Percentiles rank a stretch among this genome's conserved stretches.
phyloP scores from a whole-genome alignment of 2,113 vertebrate species.

The Paramisgurnus dabryanus region DNA sequence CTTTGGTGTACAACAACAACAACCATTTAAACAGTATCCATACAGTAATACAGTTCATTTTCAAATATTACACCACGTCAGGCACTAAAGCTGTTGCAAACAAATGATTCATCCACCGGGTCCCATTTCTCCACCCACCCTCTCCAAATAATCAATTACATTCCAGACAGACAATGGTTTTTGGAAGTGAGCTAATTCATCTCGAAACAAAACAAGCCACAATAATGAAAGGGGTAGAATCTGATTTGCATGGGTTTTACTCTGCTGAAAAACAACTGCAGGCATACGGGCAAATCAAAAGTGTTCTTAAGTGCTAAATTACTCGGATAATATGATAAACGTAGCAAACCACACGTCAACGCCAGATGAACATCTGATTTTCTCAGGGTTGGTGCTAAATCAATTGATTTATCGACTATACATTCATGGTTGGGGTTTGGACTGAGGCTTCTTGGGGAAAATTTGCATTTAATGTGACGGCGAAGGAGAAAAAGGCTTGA shows the following conservation, averaged over 20 bases:
- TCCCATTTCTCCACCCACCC: background rate
- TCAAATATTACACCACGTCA: slow-evolving; percentile 1
- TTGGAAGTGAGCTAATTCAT: slow-evolving; percentile 44
- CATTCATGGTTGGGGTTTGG: background rate
- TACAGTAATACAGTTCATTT: background rate
- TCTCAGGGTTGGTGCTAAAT: background rate
- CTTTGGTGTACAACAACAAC: background rate
- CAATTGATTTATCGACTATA: background rate
- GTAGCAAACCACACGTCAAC: background rate
- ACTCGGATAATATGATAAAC: slow-evolving; percentile 29
- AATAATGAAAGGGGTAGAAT: slow-evolving; percentile 15
- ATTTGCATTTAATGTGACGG: background rate
- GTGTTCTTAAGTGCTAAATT: slow-evolving; percentile 15
- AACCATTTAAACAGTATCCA: background rate
- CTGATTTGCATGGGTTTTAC: slow-evolving; percentile 24
- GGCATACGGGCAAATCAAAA: slow-evolving; percentile 23
- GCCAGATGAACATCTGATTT: background rate
- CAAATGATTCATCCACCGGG: slow-evolving; percentile 4
- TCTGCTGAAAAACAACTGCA: slow-evolving; percentile 19
- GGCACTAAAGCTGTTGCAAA: slow-evolving; percentile 15
- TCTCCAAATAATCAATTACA: slow-evolving; percentile 16
- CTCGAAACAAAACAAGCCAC: slow-evolving; percentile 18
- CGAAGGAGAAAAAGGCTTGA: background rate
- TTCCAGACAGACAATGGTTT: slow-evolving; percentile 11
- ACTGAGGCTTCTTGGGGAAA: background rate